Conservation (phyloP, 2,113 vertebrate genomes). For the Cololabis saira region DNA sequence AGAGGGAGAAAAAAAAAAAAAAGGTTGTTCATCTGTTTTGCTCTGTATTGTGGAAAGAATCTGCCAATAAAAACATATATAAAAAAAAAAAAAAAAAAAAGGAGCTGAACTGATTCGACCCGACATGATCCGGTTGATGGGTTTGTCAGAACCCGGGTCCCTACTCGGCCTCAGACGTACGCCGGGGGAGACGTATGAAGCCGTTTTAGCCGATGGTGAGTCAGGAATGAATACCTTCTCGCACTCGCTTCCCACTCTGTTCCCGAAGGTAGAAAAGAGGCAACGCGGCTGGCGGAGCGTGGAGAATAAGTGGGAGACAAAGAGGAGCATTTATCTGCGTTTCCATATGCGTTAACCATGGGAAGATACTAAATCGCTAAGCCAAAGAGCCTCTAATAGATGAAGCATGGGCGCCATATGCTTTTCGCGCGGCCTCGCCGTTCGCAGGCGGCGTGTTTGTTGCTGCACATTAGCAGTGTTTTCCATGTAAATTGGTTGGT, state of each 20-base stretch:
- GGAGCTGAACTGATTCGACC: slow-evolving; percentile 63
- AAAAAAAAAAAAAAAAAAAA: no score
- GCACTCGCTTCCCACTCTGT: slow-evolving; percentile 56
- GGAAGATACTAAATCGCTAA: slow-evolving; percentile 44
- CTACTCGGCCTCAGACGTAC: slow-evolving; percentile 68
- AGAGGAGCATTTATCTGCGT: slow-evolving; percentile 61
- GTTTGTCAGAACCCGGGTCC: slow-evolving; percentile 47
- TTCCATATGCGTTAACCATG: slow-evolving; percentile 64
- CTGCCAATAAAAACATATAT: no score
- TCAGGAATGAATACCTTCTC: slow-evolving; percentile 67
- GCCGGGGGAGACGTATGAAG: slow-evolving; percentile 60
- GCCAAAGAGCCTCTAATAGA: slow-evolving; percentile 59
- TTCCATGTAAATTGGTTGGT: slow-evolving; percentile 70
- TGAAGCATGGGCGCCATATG: slow-evolving; percentile 48
- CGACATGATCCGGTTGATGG: slow-evolving; percentile 67
- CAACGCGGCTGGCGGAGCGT: slow-evolving; percentile 39
- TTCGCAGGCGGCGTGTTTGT: slow-evolving; percentile 37
- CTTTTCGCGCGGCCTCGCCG: slow-evolving; percentile 45
- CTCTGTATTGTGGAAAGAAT: no score
- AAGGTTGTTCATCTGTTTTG: no score
- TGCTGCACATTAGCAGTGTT: slow-evolving; percentile 58
- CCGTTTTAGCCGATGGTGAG: slow-evolving; percentile 51
- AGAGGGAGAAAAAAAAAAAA: no score
- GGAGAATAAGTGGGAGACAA: slow-evolving; percentile 56
- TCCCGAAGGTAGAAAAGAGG: slow-evolving; percentile 44